A percentile compares a stretch with the other conserved stretches of the same genome.
These are phyloP conservation scores for Staurois parvus DNA, from an alignment of 2,797 vertebrate genomes.

Conservation along the genomic window DNA sequence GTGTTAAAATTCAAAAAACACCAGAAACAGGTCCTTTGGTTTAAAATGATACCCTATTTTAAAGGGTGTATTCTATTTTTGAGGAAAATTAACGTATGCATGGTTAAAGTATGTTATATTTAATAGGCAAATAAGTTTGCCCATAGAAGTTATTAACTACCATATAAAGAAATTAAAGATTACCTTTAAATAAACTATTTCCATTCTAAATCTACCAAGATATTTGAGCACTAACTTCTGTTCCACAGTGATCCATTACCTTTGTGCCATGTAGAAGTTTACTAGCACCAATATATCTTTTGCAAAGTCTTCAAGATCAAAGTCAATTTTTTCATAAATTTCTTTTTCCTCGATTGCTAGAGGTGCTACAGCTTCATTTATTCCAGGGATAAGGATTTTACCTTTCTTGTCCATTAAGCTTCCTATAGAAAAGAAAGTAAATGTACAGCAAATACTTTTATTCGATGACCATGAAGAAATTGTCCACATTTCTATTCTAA, in stretches of 20 bases:
- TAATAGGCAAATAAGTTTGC: too few species aligned
- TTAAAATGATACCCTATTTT: too few species aligned
- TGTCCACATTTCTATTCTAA: too few species aligned
- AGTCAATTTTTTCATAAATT: conserved; percentile 92
- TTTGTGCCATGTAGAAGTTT: conserved; percentile 85
- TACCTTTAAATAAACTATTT: too few species aligned
- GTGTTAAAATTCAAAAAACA: too few species aligned
- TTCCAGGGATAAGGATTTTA: conserved; percentile 86
- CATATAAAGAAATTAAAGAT: too few species aligned
- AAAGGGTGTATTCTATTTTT: too few species aligned
- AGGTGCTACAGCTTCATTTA: conserved; percentile 82
- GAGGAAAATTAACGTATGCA: too few species aligned
- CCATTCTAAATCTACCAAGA: background rate
- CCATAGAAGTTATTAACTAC: background rate
- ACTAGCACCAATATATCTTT: conserved; percentile 83
- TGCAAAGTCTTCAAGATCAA: conserved; percentile 88
- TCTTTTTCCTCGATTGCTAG: conserved; percentile 83
- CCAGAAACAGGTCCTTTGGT: too few species aligned
- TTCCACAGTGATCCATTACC: conserved; percentile 68
- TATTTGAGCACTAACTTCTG: background rate
- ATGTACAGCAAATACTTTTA: too few species aligned
- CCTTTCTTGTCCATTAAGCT: conserved; percentile 85
- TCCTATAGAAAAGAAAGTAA: conserved; percentile 73
- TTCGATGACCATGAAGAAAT: too few species aligned
- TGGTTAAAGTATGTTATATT: too few species aligned